Base-by-base conservation (phyloP, 2,113 vertebrate genomes). In the Dissostichus mawsoni region DNA sequence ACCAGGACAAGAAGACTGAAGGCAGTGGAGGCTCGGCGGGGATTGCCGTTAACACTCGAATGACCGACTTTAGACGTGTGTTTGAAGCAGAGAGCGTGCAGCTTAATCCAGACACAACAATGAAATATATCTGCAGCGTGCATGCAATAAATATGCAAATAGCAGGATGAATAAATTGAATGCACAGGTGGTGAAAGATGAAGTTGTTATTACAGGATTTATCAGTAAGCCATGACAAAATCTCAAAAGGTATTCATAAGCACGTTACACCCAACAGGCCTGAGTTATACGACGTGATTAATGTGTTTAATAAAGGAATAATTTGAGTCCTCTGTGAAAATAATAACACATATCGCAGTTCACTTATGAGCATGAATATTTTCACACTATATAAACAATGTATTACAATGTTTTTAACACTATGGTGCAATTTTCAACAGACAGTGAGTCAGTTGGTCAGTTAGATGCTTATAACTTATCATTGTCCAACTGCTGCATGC, bases 1-100 rank as follows among this genome's bases (percentile, higher is more conserved):
- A 57, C 77, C 67, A 87, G 90, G 92, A 94, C 89, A 92, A 56
- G 29, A 57, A 76, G 92, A 78, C 79, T 41, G 71, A 84, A 89
- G 71, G 69, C 65, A 17, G 83, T 41, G 71, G 83, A 89, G 71
- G 66, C 65, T 17, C 83, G 80, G 56, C 75, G 69, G 83, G 48
- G 77, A 51, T 71, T 78, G 81, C 69, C 74, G 17, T 63, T 82
- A 84, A 74, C 87, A 69, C 80, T 86, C 65, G 13, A 67, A 58
- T 67, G 82, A 79, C 73, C 68, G 68, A 56, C 55, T 33, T 62
- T 77, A 82, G 62, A 41, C 13, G 55, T 77, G 82, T 72, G 85
- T 70, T 68, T 67, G 68, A 78, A 62, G 75, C 48, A 73, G 64
- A 71, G 78, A 72, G 72, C 13, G 7, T 48, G 61, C 57, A 70